Percentiles rank a stretch among this genome's conserved stretches.
Evolutionary conservation across 2,113 vertebrate genomes (phyloP).

Genomic region (Hirundichthys speculiger): DNA sequence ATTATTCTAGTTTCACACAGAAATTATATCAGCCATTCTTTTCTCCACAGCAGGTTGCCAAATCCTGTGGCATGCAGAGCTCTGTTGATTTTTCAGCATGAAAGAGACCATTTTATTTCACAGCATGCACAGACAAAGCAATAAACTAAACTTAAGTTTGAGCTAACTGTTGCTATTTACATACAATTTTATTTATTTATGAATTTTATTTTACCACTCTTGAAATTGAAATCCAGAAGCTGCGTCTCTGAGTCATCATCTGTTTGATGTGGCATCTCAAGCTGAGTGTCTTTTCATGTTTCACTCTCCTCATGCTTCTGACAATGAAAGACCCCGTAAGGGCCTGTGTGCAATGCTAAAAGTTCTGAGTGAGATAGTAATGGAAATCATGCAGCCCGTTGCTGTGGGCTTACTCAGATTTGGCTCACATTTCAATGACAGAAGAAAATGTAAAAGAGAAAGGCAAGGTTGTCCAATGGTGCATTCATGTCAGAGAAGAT

Average conservation of each 20-base stretch:
- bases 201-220: not conserved
- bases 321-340: slow-evolving; percentile 42
- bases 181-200: not conserved
- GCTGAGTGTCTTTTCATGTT: slow-evolving; percentile 61
- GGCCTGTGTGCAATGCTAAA: slow-evolving; percentile 13
- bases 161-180: no score
- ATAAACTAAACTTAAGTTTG: no score
- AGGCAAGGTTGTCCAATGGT: slow-evolving; percentile 9
- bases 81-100: no score
- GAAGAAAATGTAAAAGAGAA: slow-evolving; percentile 21
- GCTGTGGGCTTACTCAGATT: slow-evolving; percentile 1
- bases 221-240: slow-evolving; percentile 27
- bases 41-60: no score
- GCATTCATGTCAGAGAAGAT: slow-evolving; percentile 17
- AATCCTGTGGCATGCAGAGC: no score
- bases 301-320: slow-evolving; percentile 32
- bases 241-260: slow-evolving; percentile 40
- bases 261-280: slow-evolving; percentile 46
- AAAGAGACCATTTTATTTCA: no score
- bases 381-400: slow-evolving; percentile 31
- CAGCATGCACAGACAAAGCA: not conserved
- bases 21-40: no score
- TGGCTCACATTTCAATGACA: slow-evolving; percentile 22
- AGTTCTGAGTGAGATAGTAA: slow-evolving; percentile 40
- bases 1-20: no score